phyloP scores from a whole-genome alignment of 2,888 invertebrate species.

The Rhynchonema sp. region DNA sequence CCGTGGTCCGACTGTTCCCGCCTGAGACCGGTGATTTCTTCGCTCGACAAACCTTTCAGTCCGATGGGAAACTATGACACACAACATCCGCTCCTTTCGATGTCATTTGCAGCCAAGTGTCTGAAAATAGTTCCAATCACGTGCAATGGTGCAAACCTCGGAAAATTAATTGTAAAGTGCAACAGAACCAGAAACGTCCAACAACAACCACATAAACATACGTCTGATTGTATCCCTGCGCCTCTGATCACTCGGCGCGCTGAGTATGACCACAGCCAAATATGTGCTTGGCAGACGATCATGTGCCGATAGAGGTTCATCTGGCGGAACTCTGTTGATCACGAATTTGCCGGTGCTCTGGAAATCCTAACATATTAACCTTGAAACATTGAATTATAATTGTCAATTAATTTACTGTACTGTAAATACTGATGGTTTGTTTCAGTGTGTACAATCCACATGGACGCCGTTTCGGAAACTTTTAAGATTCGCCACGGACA shows the following conservation, averaged over 20 bases:
- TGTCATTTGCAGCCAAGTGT: background rate
- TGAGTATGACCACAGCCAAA: background rate
- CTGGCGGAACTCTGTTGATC: background rate
- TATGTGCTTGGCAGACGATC: background rate
- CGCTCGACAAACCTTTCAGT: background rate
- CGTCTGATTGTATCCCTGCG: background rate
- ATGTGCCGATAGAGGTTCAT: background rate
- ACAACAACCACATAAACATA: too few relatives aligned
- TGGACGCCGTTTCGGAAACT: too few relatives aligned
- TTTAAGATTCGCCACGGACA: too few relatives aligned
- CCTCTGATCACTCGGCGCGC: background rate
- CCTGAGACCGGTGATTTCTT: background rate
- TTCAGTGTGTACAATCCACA: too few relatives aligned
- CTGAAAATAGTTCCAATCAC: too few relatives aligned
- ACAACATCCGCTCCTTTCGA: background rate
- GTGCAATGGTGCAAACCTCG: too few relatives aligned
- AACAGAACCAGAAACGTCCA: too few relatives aligned
- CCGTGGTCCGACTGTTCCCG: background rate
- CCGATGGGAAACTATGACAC: background rate
- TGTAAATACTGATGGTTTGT: too few relatives aligned
- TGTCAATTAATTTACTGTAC: too few relatives aligned
- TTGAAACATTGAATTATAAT: too few relatives aligned
- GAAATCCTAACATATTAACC: too few relatives aligned
- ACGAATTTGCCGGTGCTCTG: background rate
- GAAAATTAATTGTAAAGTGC: too few relatives aligned